Percentiles rank a stretch among this genome's conserved stretches.
Conservation (phyloP, 2,797 vertebrate genomes). For the Menidia menidia region DNA sequence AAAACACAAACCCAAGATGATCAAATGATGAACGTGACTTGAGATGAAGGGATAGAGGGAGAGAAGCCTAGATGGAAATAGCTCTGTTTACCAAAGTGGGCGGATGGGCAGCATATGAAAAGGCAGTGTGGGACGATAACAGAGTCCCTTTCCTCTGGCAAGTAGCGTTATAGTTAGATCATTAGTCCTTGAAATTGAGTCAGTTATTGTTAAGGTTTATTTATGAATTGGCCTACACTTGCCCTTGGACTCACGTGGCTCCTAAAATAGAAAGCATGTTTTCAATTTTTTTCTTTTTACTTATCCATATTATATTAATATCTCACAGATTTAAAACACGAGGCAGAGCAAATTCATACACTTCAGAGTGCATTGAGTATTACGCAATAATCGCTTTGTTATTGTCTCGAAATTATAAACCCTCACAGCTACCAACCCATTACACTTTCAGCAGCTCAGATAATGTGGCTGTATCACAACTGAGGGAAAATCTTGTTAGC, state of each 20-base stretch:
- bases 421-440: conserved; percentile 12
- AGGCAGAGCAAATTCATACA: not conserved
- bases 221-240: conserved; percentile 13
- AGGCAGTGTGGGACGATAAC: conserved; percentile 52
- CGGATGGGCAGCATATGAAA: conserved; percentile 61
- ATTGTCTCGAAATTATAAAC: conserved; percentile 28
- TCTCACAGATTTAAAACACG: conserved; percentile 2
- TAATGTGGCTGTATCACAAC: conserved; percentile 44
- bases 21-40: conserved; percentile 58
- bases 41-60: conserved; percentile 48
- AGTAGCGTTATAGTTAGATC: conserved; percentile 40
- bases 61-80: conserved; percentile 57
- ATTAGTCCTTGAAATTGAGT: conserved; percentile 40
- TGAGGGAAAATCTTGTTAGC: conserved; percentile 54
- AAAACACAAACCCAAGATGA: conserved; percentile 27
- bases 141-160: conserved; percentile 49
- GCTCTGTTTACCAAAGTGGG: conserved; percentile 57
- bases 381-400: conserved; percentile 19
- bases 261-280: not conserved
- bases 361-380: conserved; percentile 8
- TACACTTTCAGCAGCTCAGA: conserved; percentile 33
- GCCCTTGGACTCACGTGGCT: conserved; percentile 1
- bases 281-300: not conserved
- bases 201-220: conserved; percentile 39
- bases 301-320: conserved; percentile 11